A percentile compares a stretch with the other conserved stretches of the same genome.
These are phyloP conservation scores for Phaethon lepturus DNA, from an alignment of 2,113 vertebrate species.

Conservation along the genomic window DNA sequence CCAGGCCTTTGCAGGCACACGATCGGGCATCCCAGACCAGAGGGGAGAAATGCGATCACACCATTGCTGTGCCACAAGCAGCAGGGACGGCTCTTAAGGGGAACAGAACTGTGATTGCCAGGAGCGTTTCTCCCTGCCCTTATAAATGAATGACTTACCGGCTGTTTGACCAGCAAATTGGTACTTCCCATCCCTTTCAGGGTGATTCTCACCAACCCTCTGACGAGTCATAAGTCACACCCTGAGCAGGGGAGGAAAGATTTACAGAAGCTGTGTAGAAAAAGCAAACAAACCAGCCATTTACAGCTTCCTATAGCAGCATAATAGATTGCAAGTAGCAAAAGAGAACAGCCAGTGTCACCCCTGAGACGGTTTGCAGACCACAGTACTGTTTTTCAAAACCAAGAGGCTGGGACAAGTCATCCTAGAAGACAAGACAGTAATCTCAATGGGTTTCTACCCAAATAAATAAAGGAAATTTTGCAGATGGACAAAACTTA, in stretches of 20 bases:
- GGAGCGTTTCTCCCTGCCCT: neutral
- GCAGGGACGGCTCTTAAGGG: accelerated
- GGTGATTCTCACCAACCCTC: conserved; percentile 12
- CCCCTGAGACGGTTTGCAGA: neutral
- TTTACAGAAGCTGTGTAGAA: neutral
- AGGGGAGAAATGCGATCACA: neutral
- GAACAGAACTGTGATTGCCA: neutral
- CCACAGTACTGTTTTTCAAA: neutral
- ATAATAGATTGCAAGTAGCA: neutral
- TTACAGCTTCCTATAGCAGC: neutral
- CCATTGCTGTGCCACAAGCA: neutral
- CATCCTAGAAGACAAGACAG: neutral
- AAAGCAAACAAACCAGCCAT: conserved; percentile 13
- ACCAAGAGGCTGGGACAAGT: neutral
- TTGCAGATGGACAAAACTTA: neutral
- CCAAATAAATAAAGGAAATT: neutral
- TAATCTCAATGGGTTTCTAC: neutral
- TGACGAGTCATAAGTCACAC: neutral
- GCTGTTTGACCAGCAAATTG: neutral
- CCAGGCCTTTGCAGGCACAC: neutral
- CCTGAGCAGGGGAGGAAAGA: neutral
- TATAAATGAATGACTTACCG: neutral
- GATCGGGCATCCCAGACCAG: accelerated
- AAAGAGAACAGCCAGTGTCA: neutral
- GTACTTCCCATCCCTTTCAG: neutral